A percentile compares a stretch with the other conserved stretches of the same genome.
phyloP scores from a whole-genome alignment of 92 coral and sea anemone species.

The Palythoa grandiflora region DNA sequence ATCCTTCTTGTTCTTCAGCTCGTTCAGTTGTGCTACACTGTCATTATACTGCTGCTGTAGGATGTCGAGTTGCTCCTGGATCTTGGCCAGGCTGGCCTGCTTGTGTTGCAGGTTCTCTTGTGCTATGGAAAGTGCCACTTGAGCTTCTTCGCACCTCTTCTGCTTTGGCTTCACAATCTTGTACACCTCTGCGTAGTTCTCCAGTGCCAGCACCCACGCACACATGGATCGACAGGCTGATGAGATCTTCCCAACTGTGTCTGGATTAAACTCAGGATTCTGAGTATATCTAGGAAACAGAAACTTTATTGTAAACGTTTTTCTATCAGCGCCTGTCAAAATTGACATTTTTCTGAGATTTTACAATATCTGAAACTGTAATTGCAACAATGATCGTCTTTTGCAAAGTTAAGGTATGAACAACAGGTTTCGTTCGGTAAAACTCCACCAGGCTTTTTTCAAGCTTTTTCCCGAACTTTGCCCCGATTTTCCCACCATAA shows the following conservation, averaged over 20 bases:
- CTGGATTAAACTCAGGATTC: conserved; percentile 95
- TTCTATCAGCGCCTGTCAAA: neutral
- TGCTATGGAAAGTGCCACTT: conserved; percentile 65
- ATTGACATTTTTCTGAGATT: neutral
- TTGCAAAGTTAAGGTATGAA: too few species aligned
- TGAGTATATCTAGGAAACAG: conserved; percentile 71
- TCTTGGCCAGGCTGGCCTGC: conserved; percentile 83
- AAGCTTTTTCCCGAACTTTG: too few species aligned
- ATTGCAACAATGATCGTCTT: too few species aligned
- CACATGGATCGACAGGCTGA: conserved; percentile 98
- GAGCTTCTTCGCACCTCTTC: conserved; percentile 86
- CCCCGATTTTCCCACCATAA: too few species aligned
- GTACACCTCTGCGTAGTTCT: conserved; percentile 96
- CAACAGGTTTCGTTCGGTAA: too few species aligned
- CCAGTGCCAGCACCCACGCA: conserved; percentile 96
- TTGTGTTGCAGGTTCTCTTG: conserved; percentile 85
- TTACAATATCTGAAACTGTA: too few species aligned
- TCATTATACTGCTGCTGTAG: conserved; percentile 88
- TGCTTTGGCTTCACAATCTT: conserved; percentile 95
- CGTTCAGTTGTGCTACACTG: conserved; percentile 87
- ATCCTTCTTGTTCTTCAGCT: conserved; percentile 80
- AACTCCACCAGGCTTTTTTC: too few species aligned
- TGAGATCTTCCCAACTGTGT: conserved; percentile 94
- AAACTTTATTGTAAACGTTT: neutral
- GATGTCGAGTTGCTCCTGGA: conserved; percentile 89